phyloP scores from a whole-genome alignment of 2,888 invertebrate genomes.

The Bellardia pandia region DNA sequence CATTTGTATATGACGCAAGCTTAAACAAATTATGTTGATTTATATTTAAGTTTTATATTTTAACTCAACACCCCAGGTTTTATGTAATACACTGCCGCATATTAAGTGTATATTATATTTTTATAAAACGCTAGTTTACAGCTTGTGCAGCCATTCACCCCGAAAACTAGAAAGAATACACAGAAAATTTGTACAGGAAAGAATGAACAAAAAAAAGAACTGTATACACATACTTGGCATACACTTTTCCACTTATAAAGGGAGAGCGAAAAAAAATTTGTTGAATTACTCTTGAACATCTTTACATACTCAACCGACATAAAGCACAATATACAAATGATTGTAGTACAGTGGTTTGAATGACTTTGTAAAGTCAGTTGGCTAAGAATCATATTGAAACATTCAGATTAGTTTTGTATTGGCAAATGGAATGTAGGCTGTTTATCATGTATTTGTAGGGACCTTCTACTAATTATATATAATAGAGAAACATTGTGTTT shows the following conservation, averaged over 20 bases:
- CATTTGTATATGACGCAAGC: neutral
- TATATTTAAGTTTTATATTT: constrained; percentile 39
- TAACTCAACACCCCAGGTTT: constrained; percentile 43
- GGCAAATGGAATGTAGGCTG: too few species aligned
- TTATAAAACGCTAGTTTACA: constrained; percentile 44
- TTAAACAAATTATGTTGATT: constrained; percentile 27
- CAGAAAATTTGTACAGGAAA: neutral
- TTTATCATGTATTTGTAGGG: too few species aligned
- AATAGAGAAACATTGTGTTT: too few species aligned
- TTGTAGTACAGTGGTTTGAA: constrained; percentile 12
- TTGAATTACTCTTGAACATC: constrained; percentile 47
- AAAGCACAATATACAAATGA: neutral
- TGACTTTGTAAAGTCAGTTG: neutral
- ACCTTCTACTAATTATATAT: too few species aligned
- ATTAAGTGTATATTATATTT: constrained; percentile 45
- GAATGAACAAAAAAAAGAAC: neutral
- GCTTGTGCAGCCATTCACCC: constrained; percentile 58
- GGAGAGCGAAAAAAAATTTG: neutral
- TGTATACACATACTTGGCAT: constrained; percentile 7
- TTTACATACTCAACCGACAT: constrained; percentile 10
- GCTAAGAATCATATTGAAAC: neutral
- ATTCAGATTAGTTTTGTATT: too few species aligned
- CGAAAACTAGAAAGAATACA: constrained; percentile 19
- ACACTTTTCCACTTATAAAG: constrained; percentile 8
- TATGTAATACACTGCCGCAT: constrained; percentile 45